phyloP scores from a whole-genome alignment of 2,888 invertebrate species.

The Hipparchia semele region DNA sequence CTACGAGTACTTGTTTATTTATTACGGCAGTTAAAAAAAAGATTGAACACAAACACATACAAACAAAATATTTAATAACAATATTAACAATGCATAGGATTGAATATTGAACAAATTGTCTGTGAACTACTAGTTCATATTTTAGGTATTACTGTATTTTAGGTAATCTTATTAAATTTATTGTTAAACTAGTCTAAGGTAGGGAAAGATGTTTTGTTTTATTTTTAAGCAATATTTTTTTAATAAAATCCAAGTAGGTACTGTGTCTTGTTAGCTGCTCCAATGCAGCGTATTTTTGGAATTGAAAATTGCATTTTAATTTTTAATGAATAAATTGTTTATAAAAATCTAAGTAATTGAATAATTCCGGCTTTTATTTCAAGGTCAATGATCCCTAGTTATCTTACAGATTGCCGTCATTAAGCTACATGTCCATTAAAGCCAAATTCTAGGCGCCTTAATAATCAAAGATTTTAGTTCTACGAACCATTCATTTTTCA shows the following conservation, averaged over 20 bases:
- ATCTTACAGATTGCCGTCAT: too few relatives aligned
- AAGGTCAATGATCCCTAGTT: not conserved
- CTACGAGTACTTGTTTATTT: too few relatives aligned
- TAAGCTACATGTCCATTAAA: too few relatives aligned
- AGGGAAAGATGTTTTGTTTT: conserved; percentile 31
- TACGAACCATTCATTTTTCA: too few relatives aligned
- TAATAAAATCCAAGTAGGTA: conserved; percentile 8
- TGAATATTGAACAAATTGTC: not conserved
- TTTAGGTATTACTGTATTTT: too few relatives aligned
- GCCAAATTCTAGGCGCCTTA: too few relatives aligned
- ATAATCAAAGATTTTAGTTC: too few relatives aligned
- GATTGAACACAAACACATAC: too few relatives aligned
- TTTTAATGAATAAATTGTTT: conserved; percentile 25
- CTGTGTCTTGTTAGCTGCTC: conserved; percentile 12
- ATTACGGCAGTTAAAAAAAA: too few relatives aligned
- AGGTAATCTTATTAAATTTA: not conserved
- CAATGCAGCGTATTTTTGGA: conserved; percentile 19
- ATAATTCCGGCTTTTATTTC: conserved; percentile 22
- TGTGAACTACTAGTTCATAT: not conserved
- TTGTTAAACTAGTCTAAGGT: conserved; percentile 22
- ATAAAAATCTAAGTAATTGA: conserved; percentile 26
- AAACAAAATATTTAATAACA: too few relatives aligned
- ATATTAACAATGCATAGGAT: not conserved
- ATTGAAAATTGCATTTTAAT: conserved; percentile 14
- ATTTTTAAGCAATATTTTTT: conserved; percentile 26